phyloP scores from a whole-genome alignment of 1,140 invertebrate species.

The Carcinoscorpius rotundicauda region DNA sequence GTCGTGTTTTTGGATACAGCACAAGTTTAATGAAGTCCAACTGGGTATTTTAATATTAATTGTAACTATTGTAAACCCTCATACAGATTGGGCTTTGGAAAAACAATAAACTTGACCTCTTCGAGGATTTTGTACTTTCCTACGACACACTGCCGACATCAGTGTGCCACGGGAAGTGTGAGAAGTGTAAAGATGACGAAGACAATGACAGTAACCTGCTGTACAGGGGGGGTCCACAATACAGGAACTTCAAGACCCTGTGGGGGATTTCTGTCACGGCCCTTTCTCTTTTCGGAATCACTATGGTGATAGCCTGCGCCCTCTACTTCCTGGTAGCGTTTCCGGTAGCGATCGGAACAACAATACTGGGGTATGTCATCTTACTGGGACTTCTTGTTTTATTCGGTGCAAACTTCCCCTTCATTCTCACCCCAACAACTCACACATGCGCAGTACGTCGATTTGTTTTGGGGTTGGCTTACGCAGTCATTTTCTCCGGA shows the following conservation, averaged over 20 bases:
- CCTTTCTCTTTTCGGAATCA: conserved; percentile 31
- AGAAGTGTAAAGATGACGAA: conserved; percentile 9
- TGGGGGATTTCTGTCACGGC: conserved; percentile 34
- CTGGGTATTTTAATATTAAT: neutral
- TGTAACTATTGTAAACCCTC: neutral
- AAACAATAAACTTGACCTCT: neutral
- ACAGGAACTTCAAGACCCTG: conserved; percentile 12
- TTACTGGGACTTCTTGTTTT: conserved; percentile 36
- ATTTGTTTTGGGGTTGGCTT: conserved; percentile 34
- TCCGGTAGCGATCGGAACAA: conserved; percentile 35
- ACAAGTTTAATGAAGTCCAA: too few relatives aligned
- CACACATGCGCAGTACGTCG: conserved; percentile 33
- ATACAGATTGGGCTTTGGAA: conserved; percentile 16
- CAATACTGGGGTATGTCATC: conserved; percentile 38
- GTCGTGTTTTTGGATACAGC: too few relatives aligned
- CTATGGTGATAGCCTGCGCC: conserved; percentile 32
- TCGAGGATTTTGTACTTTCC: conserved; percentile 6
- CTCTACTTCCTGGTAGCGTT: conserved; percentile 38
- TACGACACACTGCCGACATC: conserved; percentile 1
- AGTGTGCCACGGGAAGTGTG: conserved; percentile 4
- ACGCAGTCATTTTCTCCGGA: conserved; percentile 35
- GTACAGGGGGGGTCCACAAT: conserved; percentile 6
- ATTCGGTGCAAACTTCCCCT: conserved; percentile 37
- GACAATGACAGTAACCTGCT: conserved; percentile 5
- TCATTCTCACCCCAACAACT: conserved; percentile 33